phyloP scores from a whole-genome alignment of 2,888 invertebrate species.

The Drosophila glabriapex region DNA sequence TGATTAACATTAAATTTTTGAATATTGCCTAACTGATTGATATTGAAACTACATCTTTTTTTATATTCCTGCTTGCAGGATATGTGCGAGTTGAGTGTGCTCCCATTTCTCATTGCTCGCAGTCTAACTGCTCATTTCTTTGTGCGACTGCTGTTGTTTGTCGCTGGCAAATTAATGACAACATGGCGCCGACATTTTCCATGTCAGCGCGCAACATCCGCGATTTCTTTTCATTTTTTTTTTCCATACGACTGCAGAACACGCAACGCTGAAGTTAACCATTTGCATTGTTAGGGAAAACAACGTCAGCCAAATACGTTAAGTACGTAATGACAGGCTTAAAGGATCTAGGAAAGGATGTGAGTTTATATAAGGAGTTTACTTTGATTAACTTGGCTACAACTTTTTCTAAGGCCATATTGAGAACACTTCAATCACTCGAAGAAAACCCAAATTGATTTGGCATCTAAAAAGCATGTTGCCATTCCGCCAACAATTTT shows the following conservation, averaged over 20 bases:
- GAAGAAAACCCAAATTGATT: neutral
- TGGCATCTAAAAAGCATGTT: neutral
- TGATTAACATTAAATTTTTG: neutral
- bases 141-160: conserved; percentile 22
- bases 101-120: fast-evolving
- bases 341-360: neutral
- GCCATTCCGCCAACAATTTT: neutral
- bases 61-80: neutral
- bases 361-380: neutral
- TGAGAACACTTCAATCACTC: neutral
- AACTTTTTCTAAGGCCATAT: neutral
- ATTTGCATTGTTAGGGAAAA: conserved; percentile 30
- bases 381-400: conserved; percentile 1
- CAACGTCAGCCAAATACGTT: neutral
- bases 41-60: neutral
- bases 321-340: neutral
- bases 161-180: conserved; percentile 69
- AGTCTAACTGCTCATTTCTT: conserved; percentile 8
- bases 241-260: conserved; percentile 24
- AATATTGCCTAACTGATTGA: neutral
- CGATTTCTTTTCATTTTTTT: conserved; percentile 19
- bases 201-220: conserved; percentile 54
- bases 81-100: neutral
- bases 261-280: conserved; percentile 29
- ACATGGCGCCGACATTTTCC: conserved; percentile 54